These are phyloP conservation scores for Meriones unguiculatus DNA, from an alignment of 2,113 vertebrate species.

Conservation along the genomic window DNA sequence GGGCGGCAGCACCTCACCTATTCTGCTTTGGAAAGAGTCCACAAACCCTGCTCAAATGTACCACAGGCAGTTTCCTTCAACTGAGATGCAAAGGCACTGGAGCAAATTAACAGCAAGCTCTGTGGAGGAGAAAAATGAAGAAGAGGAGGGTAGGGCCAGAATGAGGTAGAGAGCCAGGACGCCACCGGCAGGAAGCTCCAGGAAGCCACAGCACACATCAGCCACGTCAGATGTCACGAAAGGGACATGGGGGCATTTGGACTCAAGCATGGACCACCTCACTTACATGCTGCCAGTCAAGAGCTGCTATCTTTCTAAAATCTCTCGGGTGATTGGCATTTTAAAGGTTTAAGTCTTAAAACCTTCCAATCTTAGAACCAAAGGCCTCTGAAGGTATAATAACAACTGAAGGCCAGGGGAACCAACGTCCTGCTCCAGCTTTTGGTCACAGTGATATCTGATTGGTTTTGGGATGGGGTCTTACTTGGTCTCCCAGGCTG, in stretches of 20 bases:
- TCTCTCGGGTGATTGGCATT: not conserved
- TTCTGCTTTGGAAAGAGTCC: not conserved
- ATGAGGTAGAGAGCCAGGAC: not conserved
- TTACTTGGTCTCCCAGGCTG: not conserved
- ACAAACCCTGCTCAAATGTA: not conserved
- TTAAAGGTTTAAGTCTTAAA: not conserved
- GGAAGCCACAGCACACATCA: accelerated
- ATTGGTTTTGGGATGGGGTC: not conserved
- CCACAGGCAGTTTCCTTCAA: not conserved
- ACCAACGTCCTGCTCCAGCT: not conserved
- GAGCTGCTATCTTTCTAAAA: not conserved
- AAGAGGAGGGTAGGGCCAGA: not conserved
- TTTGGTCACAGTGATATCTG: not conserved
- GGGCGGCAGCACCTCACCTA: accelerated
- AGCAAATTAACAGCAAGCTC: not conserved
- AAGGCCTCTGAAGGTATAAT: not conserved
- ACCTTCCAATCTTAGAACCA: not conserved
- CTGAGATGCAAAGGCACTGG: not conserved
- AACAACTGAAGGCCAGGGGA: not conserved
- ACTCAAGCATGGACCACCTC: not conserved
- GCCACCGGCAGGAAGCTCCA: not conserved
- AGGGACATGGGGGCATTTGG: accelerated
- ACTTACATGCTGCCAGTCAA: accelerated
- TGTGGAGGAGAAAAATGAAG: no score
- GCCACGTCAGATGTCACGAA: accelerated